phyloP scores from a whole-genome alignment of 2,888 invertebrate species.

The Catocala fraxini region DNA sequence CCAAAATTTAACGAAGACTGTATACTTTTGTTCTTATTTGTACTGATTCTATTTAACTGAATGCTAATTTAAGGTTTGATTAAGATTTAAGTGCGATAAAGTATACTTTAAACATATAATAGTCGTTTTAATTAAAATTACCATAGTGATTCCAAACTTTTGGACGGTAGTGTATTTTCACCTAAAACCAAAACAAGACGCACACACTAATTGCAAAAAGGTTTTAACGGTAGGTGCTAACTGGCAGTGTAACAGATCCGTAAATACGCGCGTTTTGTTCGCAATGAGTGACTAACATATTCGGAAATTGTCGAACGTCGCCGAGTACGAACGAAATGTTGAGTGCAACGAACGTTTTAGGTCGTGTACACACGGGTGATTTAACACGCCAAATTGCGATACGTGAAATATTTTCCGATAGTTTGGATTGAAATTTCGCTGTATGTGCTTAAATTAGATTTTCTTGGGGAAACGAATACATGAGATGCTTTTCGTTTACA shows the following conservation, averaged over 20 bases:
- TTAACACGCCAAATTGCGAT: constrained; percentile 49
- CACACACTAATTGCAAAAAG: constrained; percentile 39
- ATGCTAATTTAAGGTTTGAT: no score
- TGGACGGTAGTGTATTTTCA: no score
- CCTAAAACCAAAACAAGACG: constrained; percentile 18
- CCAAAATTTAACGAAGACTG: no score
- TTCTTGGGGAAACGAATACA: constrained; percentile 9
- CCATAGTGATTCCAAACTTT: no score
- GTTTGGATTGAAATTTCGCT: constrained; percentile 31
- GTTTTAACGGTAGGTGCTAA: constrained; percentile 42
- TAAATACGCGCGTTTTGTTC: constrained; percentile 44
- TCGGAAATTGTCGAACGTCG: constrained; percentile 58
- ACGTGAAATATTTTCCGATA: constrained; percentile 40
- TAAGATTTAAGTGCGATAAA: no score
- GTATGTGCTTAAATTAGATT: constrained; percentile 38
- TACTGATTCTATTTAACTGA: no score
- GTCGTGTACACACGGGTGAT: constrained; percentile 52
- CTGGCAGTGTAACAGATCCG: constrained; percentile 24
- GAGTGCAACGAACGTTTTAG: constrained; percentile 65
- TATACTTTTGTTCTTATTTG: no score
- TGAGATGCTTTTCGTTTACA: neutral
- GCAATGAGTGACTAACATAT: constrained; percentile 49
- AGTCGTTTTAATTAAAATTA: no score
- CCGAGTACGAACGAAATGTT: constrained; percentile 39
- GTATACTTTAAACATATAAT: no score